Base-by-base conservation (phyloP, 2,797 vertebrate genomes). In the Coccyzus lansbergi region DNA sequence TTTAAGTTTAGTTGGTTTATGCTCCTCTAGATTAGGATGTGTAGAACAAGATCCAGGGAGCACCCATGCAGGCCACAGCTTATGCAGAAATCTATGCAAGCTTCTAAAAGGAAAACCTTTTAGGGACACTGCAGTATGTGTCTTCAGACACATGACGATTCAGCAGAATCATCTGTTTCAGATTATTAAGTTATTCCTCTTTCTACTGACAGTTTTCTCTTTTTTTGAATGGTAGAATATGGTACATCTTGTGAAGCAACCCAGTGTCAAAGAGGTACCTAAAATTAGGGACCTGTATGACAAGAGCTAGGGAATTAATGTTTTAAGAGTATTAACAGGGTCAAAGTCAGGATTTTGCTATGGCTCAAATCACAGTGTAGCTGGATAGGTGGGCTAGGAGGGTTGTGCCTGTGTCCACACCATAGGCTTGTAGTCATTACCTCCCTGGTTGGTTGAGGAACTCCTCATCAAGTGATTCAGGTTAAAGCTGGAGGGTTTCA, bases 211-310 rank as follows among this genome's bases (percentile, higher is more conserved):
- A 5, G 3, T 52, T 78, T 52, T 19, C 64, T 22, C 36, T 59
- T 2, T 46, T 33, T 36, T 28, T 72, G 53, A 86, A 36, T 4
- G 3, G 3, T 24, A 38, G 38, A 34, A 42, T 8, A 33, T 59
- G 12, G 29, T 29, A 6, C 9, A 40, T 29, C 24, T 29, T 46
- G 9, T 64, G 74, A 58, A 70, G 34, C 53, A 49, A 9, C 4
- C 11, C 10, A 69, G 21, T 58, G 26, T 7, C 60, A 76, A 0
- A 0, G n/a, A 64, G 2, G 4, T 22, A 6, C 11, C 21, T n/a
- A 49, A 8, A 3, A n/a, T 7, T 9, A 52, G n/a, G 18, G 40
- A 15, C 40, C 0, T 42, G 11, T 55, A 7, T 12, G 22, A 13
- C 28, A 40, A 3, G 2, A 56, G 9, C 21, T 14, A 63, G 19